Evolutionary conservation across 92 coral and sea anemone genomes (phyloP), one percentile per base, ranked within the genome.

Genomic region (Virgularia gustaviana): DNA sequence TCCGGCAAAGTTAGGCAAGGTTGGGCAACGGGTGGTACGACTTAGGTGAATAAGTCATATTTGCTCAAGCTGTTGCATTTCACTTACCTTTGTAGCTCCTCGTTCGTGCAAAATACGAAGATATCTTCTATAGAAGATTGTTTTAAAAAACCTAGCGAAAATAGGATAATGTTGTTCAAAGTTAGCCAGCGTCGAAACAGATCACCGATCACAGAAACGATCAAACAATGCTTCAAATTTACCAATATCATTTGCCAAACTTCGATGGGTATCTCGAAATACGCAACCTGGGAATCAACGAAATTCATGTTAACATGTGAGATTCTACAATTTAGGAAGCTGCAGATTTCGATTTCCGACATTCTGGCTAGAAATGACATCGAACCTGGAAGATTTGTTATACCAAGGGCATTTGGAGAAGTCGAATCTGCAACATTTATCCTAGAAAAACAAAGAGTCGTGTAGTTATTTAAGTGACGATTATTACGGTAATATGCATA

Each of bases 231-330:
- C 2, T 12, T 24, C 8, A 22, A 36, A 51, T 76, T 37, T 83
- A 88, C 95, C 87, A 16, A 88, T 65, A 43, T 88, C 95, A 18
- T 51, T 41, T 49, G 57, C 36, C 38, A 88, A 52, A 64, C 85
- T 82, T 62, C 95, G 82, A 63, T 74, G 79, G 34, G 78, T 49
- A 19, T 75, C 81, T 56, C 58, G 70, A 73, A 47, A 47, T 47
- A 15, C 22, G 22, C 55, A 47, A 47, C 55, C 55, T 47, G 18
- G n/a, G n/a, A n/a, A n/a, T n/a, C n/a, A n/a, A n/a, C n/a, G n/a
- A n/a, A n/a, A n/a, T n/a, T n/a, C n/a, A n/a, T n/a, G n/a, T n/a
- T n/a, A n/a, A n/a, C n/a, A n/a, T n/a, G n/a, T n/a, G n/a, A n/a
- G n/a, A n/a, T n/a, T n/a, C n/a, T n/a, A n/a, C n/a, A n/a, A n/a